These are phyloP conservation scores for Microcebus murinus DNA, from an alignment of 2,113 vertebrate species.

Conservation along the genomic window DNA sequence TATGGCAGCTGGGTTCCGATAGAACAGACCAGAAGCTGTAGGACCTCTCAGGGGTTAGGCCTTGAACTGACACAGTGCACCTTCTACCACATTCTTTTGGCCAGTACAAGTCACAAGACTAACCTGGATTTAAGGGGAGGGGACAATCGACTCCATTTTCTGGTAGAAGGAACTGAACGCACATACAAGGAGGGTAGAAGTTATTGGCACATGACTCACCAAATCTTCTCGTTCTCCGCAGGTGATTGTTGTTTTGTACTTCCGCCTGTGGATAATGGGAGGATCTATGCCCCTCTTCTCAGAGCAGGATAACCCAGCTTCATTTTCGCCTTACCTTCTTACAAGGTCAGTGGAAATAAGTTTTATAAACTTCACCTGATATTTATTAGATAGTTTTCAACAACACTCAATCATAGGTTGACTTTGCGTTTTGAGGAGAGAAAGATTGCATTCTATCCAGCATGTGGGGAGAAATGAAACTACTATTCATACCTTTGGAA, in stretches of 20 bases:
- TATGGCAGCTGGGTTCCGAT: not conserved
- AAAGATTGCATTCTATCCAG: not conserved
- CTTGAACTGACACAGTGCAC: not conserved
- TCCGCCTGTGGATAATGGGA: constrained; percentile 97
- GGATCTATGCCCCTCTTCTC: constrained; percentile 98
- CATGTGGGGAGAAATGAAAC: not conserved
- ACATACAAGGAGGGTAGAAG: too few species aligned
- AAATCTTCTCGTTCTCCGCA: constrained; percentile 76
- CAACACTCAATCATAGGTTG: not conserved
- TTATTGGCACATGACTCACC: not conserved
- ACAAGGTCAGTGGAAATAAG: constrained; percentile 88
- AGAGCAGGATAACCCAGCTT: constrained; percentile 98
- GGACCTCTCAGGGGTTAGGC: not conserved
- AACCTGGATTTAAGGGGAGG: not conserved
- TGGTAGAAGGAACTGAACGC: not conserved
- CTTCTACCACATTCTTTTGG: not conserved
- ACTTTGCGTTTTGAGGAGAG: not conserved
- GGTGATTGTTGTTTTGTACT: constrained; percentile 92
- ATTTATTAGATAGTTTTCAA: not conserved
- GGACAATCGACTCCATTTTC: not conserved
- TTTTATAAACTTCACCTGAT: not conserved
- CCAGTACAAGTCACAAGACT: not conserved
- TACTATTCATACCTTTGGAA: not conserved
- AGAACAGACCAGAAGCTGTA: not conserved
- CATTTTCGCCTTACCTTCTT: constrained; percentile 94